Evolutionary conservation across 2,113 vertebrate species (phyloP).

Genomic region (Propithecus coquereli): DNA sequence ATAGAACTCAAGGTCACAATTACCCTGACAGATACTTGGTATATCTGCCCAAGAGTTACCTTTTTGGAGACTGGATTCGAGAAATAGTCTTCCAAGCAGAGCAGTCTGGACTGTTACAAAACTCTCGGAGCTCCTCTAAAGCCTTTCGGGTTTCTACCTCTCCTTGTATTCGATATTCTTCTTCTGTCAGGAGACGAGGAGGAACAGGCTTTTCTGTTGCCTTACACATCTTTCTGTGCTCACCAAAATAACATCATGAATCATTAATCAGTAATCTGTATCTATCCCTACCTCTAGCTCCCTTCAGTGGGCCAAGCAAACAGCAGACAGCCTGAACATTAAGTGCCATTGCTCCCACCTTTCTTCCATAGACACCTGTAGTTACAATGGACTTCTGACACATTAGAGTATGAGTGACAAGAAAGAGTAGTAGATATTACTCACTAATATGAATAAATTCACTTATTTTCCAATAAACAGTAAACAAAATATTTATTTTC

Average conservation of each 20-base stretch:
- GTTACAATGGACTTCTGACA: background rate
- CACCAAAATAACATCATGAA: conserved; percentile 71
- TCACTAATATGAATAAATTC: conserved; percentile 28
- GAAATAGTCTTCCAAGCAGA: conserved; percentile 91
- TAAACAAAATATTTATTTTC: conserved; percentile 41
- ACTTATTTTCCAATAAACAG: conserved; percentile 39
- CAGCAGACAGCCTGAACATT: background rate
- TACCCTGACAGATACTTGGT: background rate
- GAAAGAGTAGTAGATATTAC: background rate
- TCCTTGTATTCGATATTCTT: conserved; percentile 90
- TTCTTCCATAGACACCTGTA: background rate
- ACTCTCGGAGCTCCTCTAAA: conserved; percentile 88
- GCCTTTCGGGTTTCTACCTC: conserved; percentile 91
- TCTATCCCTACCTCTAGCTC: conserved; percentile 8
- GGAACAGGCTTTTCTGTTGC: conserved; percentile 79
- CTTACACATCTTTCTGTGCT: conserved; percentile 84
- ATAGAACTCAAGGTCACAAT: conserved; percentile 27
- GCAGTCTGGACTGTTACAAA: conserved; percentile 92
- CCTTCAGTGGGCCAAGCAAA: conserved; percentile 32
- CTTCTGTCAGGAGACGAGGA: conserved; percentile 91
- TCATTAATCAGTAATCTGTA: conserved; percentile 51
- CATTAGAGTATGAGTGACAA: background rate
- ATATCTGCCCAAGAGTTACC: conserved; percentile 80
- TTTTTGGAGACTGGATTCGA: conserved; percentile 93
- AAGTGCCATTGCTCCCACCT: background rate